Evolutionary conservation across 1,140 invertebrate species (phyloP), one percentile per base, ranked within the genome.

Genomic region (Anastrepha obliqua): DNA sequence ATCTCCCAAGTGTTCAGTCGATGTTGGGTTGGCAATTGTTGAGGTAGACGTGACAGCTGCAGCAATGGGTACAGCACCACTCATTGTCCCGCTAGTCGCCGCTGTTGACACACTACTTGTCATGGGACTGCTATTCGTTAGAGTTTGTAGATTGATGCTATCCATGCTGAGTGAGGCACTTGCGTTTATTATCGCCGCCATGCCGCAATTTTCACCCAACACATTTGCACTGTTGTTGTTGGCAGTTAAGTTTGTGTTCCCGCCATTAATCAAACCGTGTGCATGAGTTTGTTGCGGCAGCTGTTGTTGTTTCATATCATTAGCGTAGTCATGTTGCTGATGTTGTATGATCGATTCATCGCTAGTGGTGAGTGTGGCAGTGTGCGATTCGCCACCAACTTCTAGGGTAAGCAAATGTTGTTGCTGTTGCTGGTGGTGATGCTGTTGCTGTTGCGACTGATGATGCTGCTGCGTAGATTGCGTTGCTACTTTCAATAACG

Each of bases 1-100:
- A 78, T 93, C 91, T 8, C 91, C 91, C 78, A 44, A 9, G 62
- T 39, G 60, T 13, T 59, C 59, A 11, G 85, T 42, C 11, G 85
- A 1, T 44, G 85, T 87, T 78, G 15, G 15, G 70, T 62, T 78
- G 42, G 20, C 65, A 62, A 20, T 29, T 87, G 44, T 87, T 87
- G 67, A 55, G 6, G 58, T 62, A 60, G 59, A n/a, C 29, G 42
- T 11, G 4, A 9, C 42, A 44, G 42, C 67, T 74, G 7, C 17
- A 13, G 29, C 2, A 4, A 3, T 86, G 8, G 85, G 8, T 5
- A 15, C 13, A 13, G 55, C 39, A 74, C 42, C 20, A 59, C n/a
- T 60, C 55, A 44, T 60, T 13, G 85, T 85, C 11, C 55, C n/a
- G 4, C 20, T 42, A n/a, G n/a, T 58, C 3, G 81, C 9, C 17